phyloP scores from a whole-genome alignment of 2,113 vertebrate genomes.

The Baryphthengus martii region DNA sequence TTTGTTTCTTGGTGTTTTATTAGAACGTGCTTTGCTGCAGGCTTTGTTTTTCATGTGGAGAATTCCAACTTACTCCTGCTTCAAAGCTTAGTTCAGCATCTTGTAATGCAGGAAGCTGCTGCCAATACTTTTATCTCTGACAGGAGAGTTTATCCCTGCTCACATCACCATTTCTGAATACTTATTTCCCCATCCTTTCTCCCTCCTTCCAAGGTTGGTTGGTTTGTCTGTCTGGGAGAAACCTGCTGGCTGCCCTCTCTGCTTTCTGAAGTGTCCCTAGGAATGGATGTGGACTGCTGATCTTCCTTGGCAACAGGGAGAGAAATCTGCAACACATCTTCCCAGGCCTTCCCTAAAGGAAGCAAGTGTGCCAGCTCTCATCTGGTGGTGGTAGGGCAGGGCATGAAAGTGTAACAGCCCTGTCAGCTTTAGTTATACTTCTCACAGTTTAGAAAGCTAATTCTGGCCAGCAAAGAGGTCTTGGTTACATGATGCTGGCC shows the following conservation, averaged over 20 bases:
- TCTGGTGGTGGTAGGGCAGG: neutral
- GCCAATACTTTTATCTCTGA: neutral
- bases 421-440: neutral
- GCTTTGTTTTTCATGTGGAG: neutral
- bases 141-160: neutral
- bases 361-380: neutral
- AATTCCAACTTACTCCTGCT: neutral
- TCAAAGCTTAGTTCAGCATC: neutral
- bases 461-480: neutral
- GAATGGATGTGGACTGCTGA: neutral
- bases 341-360: neutral
- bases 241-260: neutral
- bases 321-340: neutral
- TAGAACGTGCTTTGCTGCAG: neutral
- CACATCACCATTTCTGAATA: neutral
- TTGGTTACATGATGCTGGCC: neutral
- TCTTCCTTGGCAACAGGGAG: neutral
- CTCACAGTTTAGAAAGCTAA: neutral
- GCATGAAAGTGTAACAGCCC: accelerated
- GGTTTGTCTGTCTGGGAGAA: neutral
- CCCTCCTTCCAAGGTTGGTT: neutral
- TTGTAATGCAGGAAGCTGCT: neutral
- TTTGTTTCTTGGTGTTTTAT: constrained; percentile 16
- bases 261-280: neutral
- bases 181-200: neutral